Conservation (phyloP, 2,113 vertebrate genomes). For the Isichthys henryi region DNA sequence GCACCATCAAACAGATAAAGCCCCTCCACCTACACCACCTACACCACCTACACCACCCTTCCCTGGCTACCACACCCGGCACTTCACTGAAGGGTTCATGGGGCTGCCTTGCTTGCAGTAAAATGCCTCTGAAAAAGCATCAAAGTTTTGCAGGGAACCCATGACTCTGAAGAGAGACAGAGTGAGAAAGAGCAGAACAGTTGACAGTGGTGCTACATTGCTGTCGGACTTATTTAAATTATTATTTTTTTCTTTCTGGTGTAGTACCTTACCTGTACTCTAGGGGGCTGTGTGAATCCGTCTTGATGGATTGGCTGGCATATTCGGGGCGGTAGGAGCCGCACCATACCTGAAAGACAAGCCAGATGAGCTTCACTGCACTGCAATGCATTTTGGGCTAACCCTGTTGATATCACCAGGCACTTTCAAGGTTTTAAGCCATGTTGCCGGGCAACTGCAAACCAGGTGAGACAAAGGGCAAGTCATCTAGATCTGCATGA, state of each 20-base stretch:
- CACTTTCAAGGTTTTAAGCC: background rate
- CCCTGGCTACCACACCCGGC: constrained; percentile 78
- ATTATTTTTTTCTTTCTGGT: background rate
- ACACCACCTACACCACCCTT: background rate
- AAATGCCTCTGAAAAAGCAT: constrained; percentile 84
- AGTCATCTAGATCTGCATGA: background rate
- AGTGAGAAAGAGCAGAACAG: constrained; percentile 18
- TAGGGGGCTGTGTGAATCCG: constrained; percentile 88
- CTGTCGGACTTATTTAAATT: background rate
- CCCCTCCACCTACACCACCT: background rate
- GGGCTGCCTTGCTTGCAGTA: constrained; percentile 68
- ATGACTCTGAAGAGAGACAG: constrained; percentile 67
- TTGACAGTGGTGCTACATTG: background rate
- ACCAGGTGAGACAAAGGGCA: background rate
- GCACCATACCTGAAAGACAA: constrained; percentile 74
- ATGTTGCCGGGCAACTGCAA: background rate
- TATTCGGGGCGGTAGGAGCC: constrained; percentile 92
- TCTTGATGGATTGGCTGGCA: constrained; percentile 89
- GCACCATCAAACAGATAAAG: constrained; percentile 27
- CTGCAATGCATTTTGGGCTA: background rate
- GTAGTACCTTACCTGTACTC: constrained; percentile 77
- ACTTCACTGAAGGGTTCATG: constrained; percentile 80
- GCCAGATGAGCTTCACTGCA: background rate
- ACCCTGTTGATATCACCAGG: background rate
- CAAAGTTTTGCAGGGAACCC: constrained; percentile 90